These are phyloP conservation scores for Nibea albiflora DNA, from an alignment of 2,113 vertebrate species.

Conservation along the genomic window DNA sequence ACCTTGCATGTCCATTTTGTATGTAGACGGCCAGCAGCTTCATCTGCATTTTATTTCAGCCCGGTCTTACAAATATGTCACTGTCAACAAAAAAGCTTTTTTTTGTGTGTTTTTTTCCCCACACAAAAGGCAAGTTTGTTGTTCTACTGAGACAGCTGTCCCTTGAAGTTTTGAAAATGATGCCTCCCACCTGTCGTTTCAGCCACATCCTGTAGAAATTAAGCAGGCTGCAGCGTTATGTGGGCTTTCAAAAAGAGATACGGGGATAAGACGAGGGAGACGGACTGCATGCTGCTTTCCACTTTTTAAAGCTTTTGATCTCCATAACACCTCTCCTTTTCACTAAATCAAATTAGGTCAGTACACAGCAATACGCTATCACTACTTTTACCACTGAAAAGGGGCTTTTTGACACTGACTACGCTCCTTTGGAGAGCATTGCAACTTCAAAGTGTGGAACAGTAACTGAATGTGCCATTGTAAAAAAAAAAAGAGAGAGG, in stretches of 20 bases:
- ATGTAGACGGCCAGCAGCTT: constrained; percentile 1
- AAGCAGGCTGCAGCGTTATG: constrained; percentile 27
- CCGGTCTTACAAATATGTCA: constrained; percentile 18
- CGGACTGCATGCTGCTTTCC: constrained; percentile 55
- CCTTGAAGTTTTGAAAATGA: constrained; percentile 35
- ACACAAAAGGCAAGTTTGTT: constrained; percentile 12
- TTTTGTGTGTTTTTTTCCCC: neutral
- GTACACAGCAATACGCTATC: constrained; percentile 52
- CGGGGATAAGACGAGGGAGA: constrained; percentile 27
- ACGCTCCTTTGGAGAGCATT: constrained; percentile 32
- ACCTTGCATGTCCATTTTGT: constrained; percentile 1
- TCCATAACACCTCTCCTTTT: constrained; percentile 62
- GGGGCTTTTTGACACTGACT: constrained; percentile 51
- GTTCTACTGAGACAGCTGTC: constrained; percentile 49
- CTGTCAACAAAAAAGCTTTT: constrained; percentile 29
- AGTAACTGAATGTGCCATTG: constrained; percentile 34
- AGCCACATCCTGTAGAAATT: constrained; percentile 34
- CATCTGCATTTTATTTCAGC: constrained; percentile 30
- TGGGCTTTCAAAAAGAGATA: constrained; percentile 49
- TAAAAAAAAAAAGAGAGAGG: constrained; percentile 19
- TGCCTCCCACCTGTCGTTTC: constrained; percentile 57
- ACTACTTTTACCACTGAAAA: constrained; percentile 49
- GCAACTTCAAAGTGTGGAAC: constrained; percentile 69
- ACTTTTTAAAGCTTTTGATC: constrained; percentile 72
- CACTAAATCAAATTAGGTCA: constrained; percentile 71